Conservation (phyloP, 2,888 invertebrate genomes). For the Clistopyga incitator region DNA sequence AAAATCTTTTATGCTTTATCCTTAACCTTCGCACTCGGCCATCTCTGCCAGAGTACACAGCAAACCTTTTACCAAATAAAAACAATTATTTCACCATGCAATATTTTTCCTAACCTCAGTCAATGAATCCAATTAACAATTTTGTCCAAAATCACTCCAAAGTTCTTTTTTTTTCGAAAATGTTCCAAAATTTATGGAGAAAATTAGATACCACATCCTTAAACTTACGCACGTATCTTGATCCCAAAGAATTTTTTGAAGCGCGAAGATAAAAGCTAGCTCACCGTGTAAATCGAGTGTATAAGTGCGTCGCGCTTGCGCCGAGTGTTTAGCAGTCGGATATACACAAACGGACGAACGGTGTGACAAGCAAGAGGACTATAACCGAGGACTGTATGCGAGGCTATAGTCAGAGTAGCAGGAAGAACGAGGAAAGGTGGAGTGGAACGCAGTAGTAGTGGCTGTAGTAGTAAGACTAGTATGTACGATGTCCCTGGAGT, state of each 20-base stretch:
- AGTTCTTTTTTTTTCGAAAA: neutral
- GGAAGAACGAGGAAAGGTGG: conserved; percentile 60
- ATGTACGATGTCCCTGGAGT: conserved; percentile 81
- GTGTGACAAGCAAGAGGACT: conserved; percentile 74
- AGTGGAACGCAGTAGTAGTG: conserved; percentile 29
- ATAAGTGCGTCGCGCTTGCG: conserved; percentile 77
- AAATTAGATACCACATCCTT: neutral
- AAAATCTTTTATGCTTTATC: neutral
- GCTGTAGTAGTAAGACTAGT: conserved; percentile 52
- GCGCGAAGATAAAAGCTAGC: conserved; percentile 54
- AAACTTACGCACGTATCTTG: neutral
- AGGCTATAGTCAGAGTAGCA: conserved; percentile 15
- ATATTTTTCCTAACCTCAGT: neutral
- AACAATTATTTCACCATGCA: neutral
- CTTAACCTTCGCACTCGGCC: neutral
- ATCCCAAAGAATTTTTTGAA: neutral
- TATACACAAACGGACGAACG: conserved; percentile 72
- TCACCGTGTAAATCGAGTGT: conserved; percentile 53
- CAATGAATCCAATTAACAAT: neutral
- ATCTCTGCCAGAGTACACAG: neutral
- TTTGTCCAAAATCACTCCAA: neutral
- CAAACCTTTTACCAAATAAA: neutral
- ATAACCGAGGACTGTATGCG: conserved; percentile 26
- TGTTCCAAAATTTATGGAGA: neutral
- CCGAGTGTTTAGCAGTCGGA: conserved; percentile 80